Evolutionary conservation across 1,140 invertebrate genomes (phyloP).

Genomic region (Saccostrea echinata): DNA sequence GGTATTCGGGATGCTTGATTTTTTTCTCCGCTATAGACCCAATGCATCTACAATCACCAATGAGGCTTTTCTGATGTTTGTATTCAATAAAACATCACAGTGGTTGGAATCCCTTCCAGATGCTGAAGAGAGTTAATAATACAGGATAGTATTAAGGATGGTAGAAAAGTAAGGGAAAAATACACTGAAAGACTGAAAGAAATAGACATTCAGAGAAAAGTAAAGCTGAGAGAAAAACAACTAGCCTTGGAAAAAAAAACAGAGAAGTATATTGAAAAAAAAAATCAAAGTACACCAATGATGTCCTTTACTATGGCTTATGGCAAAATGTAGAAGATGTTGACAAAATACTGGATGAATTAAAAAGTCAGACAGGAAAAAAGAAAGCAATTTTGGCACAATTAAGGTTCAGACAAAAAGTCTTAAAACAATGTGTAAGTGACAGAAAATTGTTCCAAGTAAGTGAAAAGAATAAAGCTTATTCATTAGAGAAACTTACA

Average conservation of each 20-base stretch:
- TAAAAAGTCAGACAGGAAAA: not conserved
- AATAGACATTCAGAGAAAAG: constrained; percentile 42
- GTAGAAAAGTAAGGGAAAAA: constrained; percentile 28
- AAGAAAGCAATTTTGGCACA: constrained; percentile 46
- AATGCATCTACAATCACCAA: constrained; percentile 47
- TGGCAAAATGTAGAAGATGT: constrained; percentile 9
- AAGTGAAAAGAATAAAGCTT: constrained; percentile 30
- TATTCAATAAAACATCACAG: constrained; percentile 48
- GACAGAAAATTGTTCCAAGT: constrained; percentile 35
- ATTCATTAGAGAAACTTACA: constrained; percentile 4
- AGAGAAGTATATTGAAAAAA: not conserved
- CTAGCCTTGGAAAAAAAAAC: not conserved
- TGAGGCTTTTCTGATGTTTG: constrained; percentile 45
- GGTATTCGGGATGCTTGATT: constrained; percentile 39
- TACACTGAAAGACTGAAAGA: constrained; percentile 46
- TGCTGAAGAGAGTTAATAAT: constrained; percentile 29
- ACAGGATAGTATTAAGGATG: constrained; percentile 37
- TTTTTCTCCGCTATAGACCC: constrained; percentile 33
- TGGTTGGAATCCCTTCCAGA: constrained; percentile 35
- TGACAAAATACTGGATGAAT: constrained; percentile 16
- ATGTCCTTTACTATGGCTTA: constrained; percentile 42
- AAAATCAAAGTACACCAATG: constrained; percentile 33
- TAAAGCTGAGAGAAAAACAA: not conserved
- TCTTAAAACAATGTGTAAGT: constrained; percentile 42
- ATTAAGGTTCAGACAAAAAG: constrained; percentile 43